Evolutionary conservation across 30 jellyfish, hydroid and myxozoan species (phyloP).

Genomic region (Chrysaora quinquecirrha): DNA sequence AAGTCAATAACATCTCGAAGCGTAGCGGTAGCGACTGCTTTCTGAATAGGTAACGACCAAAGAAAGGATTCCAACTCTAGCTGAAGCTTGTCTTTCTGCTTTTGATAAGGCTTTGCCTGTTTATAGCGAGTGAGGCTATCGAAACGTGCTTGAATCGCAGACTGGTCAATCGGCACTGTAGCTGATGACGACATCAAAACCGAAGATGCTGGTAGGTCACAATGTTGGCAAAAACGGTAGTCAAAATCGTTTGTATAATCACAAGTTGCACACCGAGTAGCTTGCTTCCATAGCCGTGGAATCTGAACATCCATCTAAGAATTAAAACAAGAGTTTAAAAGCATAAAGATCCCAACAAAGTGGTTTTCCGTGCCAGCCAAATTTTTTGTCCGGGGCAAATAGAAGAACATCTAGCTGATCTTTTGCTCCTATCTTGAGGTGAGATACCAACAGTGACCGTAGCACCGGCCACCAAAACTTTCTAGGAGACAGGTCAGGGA

Average conservation of each 20-base stretch:
- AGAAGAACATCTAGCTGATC: neutral
- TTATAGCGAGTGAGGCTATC: neutral
- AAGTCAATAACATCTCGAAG: constrained; percentile 4
- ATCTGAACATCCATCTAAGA: constrained; percentile 3
- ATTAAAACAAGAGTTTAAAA: neutral
- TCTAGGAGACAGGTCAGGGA: constrained; percentile 9
- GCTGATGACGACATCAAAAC: neutral
- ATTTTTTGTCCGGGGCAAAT: neutral
- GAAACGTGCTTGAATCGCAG: constrained; percentile 1
- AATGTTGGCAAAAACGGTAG: constrained; percentile 6
- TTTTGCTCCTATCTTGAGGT: neutral
- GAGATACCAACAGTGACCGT: neutral
- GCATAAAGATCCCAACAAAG: constrained; percentile 1
- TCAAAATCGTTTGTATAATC: constrained; percentile 11
- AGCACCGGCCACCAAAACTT: constrained; percentile 7
- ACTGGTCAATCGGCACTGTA: neutral
- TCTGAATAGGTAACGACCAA: neutral
- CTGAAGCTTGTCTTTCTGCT: constrained; percentile 18
- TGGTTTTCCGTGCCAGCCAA: constrained; percentile 9
- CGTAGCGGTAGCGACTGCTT: constrained; percentile 1
- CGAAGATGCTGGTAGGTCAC: neutral
- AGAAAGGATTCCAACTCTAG: neutral
- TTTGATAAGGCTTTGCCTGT: constrained; percentile 10
- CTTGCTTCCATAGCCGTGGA: constrained; percentile 25
- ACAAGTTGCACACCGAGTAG: neutral